Evolutionary conservation across 2,797 vertebrate species (phyloP).

Genomic region (Mormyrus hasselquistii): DNA sequence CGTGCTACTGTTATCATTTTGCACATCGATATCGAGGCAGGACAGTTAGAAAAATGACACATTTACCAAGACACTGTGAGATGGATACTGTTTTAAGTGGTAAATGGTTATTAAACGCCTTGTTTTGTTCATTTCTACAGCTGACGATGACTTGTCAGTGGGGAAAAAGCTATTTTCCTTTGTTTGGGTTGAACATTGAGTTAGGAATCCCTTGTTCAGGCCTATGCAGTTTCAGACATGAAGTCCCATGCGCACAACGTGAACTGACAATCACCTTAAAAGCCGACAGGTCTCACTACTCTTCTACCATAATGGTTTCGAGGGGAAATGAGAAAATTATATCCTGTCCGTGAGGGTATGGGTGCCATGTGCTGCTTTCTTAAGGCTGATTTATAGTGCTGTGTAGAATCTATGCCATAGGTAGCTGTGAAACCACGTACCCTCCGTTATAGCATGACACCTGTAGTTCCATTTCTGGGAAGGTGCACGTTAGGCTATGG

Average conservation of each 20-base stretch:
- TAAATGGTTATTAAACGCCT: background rate
- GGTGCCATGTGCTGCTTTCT: background rate
- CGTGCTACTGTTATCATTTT: constrained; percentile 6
- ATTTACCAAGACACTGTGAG: background rate
- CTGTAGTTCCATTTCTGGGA: background rate
- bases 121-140: background rate
- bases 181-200: background rate
- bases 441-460: background rate
- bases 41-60: background rate
- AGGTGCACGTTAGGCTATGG: background rate
- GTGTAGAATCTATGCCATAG: background rate
- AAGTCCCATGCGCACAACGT: background rate
- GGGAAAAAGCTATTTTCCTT: background rate
- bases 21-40: background rate
- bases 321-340: background rate
- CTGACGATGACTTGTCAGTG: background rate
- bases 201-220: background rate
- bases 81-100: background rate
- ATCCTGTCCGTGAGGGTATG: background rate
- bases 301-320: background rate
- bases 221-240: background rate
- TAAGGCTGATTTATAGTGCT: background rate
- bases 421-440: background rate
- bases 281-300: background rate
- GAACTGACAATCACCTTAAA: background rate